Percentiles rank a stretch among this genome's conserved stretches.
phyloP scores from a whole-genome alignment of 2,113 vertebrate genomes.

The Cygnus buccinator region DNA sequence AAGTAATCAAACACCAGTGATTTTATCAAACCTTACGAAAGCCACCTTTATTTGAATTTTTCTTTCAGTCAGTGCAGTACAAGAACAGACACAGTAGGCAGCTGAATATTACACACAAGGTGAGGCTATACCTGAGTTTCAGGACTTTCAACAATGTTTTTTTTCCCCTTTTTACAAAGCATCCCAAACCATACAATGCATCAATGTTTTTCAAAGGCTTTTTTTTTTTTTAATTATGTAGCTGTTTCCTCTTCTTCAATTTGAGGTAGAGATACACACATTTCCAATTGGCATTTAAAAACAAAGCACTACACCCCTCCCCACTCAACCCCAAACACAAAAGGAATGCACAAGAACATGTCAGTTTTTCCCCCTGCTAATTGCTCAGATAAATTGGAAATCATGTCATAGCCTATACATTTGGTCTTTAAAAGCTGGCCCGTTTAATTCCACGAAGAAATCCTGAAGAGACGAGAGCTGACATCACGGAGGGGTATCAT shows the following conservation, averaged over 20 bases:
- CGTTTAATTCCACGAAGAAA: neutral
- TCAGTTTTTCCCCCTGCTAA: neutral
- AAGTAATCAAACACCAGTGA: neutral
- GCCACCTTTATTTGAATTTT: neutral
- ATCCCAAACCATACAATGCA: neutral
- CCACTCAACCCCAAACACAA: neutral
- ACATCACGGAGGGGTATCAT: conserved; percentile 43
- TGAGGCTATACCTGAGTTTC: neutral
- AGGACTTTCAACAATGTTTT: neutral
- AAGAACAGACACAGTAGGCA: fast-evolving
- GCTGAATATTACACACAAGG: neutral
- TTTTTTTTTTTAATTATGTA: neutral
- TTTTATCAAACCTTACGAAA: too few relatives aligned
- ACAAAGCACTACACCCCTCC: neutral
- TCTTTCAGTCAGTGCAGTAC: neutral
- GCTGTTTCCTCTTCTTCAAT: neutral
- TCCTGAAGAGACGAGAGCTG: neutral
- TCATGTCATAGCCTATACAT: neutral
- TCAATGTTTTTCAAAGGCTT: neutral
- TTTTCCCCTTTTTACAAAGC: neutral
- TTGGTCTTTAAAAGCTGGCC: neutral
- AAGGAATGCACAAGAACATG: neutral
- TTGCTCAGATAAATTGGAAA: neutral
- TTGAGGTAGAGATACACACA: conserved; percentile 1
- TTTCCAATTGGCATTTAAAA: neutral